Conservation (phyloP, 2,888 invertebrate genomes). For the Apoda limacodes region DNA sequence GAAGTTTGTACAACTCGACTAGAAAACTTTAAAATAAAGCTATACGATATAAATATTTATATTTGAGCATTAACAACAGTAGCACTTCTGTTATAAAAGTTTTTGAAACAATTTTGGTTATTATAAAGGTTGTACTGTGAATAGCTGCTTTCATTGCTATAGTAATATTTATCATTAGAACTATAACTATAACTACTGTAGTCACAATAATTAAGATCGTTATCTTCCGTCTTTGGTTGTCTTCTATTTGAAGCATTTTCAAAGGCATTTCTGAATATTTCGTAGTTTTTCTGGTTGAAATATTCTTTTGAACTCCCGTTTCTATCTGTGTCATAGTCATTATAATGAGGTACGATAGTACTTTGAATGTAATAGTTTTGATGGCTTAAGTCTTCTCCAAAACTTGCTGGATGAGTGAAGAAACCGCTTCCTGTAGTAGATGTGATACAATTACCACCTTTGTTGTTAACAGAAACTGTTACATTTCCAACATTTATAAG, state of each 20-base stretch:
- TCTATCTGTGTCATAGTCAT: constrained; percentile 27
- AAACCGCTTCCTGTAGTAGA: constrained; percentile 69
- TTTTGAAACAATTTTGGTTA: constrained; percentile 51
- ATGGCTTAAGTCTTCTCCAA: constrained; percentile 40
- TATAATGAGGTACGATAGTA: constrained; percentile 23
- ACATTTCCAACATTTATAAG: constrained; percentile 82
- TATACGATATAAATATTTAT: constrained; percentile 23
- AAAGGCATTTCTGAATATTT: constrained; percentile 70
- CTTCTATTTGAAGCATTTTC: constrained; percentile 51
- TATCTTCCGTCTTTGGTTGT: constrained; percentile 34
- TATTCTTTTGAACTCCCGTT: constrained; percentile 36
- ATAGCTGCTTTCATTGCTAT: constrained; percentile 33
- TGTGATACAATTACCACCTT: constrained; percentile 78
- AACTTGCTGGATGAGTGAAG: constrained; percentile 52
- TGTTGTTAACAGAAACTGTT: constrained; percentile 79
- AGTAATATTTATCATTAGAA: constrained; percentile 39
- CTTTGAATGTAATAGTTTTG: constrained; percentile 38
- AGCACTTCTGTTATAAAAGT: constrained; percentile 44
- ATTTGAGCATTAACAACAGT: constrained; percentile 55
- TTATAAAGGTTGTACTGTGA: constrained; percentile 45
- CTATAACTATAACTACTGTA: constrained; percentile 34
- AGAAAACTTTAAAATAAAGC: constrained; percentile 20
- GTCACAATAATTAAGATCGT: constrained; percentile 15
- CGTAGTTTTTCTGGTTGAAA: constrained; percentile 66
- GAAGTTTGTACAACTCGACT: constrained; percentile 26